A percentile compares a stretch with the other conserved stretches of the same genome.
Conservation (phyloP, 2,113 vertebrate genomes). For the Eidolon helvum region DNA sequence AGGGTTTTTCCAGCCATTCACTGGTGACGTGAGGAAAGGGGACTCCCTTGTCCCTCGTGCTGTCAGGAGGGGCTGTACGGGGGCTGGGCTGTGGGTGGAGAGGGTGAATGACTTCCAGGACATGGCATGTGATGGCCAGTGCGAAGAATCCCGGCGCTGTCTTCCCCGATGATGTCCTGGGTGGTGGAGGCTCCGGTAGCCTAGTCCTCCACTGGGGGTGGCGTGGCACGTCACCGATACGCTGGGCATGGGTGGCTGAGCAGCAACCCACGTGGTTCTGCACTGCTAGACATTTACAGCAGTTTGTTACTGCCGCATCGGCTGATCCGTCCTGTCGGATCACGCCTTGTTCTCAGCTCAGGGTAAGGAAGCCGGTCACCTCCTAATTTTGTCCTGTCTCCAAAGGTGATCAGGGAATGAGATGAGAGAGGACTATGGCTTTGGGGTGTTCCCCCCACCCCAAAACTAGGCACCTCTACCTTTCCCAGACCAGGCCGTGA, state of each 20-base stretch:
- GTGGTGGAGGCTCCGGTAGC: not conserved
- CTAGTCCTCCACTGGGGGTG: not conserved
- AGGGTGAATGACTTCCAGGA: not conserved
- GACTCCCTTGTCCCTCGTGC: not conserved
- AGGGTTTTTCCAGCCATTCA: not conserved
- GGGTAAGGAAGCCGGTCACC: not conserved
- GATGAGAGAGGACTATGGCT: not conserved
- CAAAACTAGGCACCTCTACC: not conserved
- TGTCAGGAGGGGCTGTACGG: fast-evolving
- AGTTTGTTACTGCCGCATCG: not conserved
- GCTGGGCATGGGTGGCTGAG: not conserved
- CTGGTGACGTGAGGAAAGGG: not conserved
- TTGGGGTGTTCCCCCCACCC: not conserved
- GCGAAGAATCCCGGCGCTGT: not conserved
- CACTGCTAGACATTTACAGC: not conserved
- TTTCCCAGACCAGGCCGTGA: not conserved
- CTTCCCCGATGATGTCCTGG: not conserved
- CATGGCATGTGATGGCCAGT: not conserved
- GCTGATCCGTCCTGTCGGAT: not conserved
- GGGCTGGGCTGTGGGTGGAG: not conserved
- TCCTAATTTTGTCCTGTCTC: not conserved
- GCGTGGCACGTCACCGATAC: not conserved
- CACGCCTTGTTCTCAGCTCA: not conserved
- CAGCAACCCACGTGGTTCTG: too few relatives aligned
- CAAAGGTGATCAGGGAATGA: not conserved